These are phyloP conservation scores for Ariolimax columbianus DNA, from an alignment of 2,888 invertebrate genomes.

Conservation along the genomic window DNA sequence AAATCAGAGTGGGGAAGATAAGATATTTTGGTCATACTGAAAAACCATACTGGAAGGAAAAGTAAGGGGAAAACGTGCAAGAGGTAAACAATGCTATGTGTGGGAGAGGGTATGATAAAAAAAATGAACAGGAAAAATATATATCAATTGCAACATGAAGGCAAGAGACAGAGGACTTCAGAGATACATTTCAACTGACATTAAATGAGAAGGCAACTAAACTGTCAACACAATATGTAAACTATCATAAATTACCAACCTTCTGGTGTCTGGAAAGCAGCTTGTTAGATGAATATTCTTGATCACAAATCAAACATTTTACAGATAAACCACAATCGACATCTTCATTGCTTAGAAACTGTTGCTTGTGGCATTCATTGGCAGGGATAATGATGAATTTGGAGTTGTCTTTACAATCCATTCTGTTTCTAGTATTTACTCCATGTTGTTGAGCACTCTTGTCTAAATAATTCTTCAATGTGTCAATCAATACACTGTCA, in stretches of 20 bases:
- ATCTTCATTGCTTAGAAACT: constrained; percentile 1
- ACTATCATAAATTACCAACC: constrained; percentile 50
- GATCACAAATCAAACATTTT: constrained; percentile 39
- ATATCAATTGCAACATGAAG: too few species aligned
- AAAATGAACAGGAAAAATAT: too few species aligned
- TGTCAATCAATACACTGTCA: constrained; percentile 39
- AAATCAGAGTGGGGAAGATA: too few species aligned
- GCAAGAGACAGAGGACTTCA: too few species aligned
- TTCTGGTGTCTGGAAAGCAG: constrained; percentile 74
- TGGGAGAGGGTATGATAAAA: too few species aligned
- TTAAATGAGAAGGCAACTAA: too few species aligned
- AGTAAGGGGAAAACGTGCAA: too few species aligned
- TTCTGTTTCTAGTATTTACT: constrained; percentile 31
- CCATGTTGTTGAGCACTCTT: constrained; percentile 37
- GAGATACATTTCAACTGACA: too few species aligned
- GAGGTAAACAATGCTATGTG: too few species aligned
- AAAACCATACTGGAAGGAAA: too few species aligned
- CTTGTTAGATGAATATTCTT: constrained; percentile 70
- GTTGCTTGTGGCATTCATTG: constrained; percentile 21
- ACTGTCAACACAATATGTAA: background rate
- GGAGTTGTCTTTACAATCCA: constrained; percentile 18
- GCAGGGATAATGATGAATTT: constrained; percentile 28
- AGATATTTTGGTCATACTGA: too few species aligned
- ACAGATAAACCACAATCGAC: background rate
- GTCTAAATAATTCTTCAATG: constrained; percentile 32